These are phyloP conservation scores for Rhagoletis pomonella DNA, from an alignment of 1,140 invertebrate genomes.

Conservation along the genomic window DNA sequence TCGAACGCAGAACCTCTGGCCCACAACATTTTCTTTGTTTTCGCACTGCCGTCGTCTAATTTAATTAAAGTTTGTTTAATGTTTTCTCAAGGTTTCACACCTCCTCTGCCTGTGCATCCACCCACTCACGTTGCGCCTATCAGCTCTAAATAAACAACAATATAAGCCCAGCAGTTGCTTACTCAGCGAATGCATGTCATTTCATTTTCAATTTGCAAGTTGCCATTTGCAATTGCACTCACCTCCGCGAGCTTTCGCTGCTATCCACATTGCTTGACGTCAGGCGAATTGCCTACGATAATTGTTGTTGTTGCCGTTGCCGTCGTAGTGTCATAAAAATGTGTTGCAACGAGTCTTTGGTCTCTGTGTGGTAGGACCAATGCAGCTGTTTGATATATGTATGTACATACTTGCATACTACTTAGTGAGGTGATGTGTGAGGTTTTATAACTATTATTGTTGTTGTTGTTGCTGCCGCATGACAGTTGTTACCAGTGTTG, in stretches of 20 bases:
- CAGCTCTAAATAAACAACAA: not conserved
- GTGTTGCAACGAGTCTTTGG: not conserved
- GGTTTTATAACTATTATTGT: slow-evolving; percentile 15
- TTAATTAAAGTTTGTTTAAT: slow-evolving; percentile 54
- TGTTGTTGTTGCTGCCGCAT: slow-evolving; percentile 33
- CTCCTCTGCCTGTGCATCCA: too few species aligned
- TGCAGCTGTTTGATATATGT: not conserved
- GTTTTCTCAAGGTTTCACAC: slow-evolving; percentile 46
- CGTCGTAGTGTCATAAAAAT: slow-evolving; percentile 4
- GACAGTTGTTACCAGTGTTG: slow-evolving; percentile 16
- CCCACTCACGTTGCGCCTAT: not conserved
- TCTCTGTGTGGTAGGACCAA: not conserved
- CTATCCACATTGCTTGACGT: not conserved
- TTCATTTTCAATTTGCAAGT: slow-evolving; percentile 43
- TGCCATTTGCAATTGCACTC: not conserved
- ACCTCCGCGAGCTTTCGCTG: not conserved
- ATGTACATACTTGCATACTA: not conserved
- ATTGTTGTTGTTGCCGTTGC: slow-evolving; percentile 22
- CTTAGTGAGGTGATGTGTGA: not conserved
- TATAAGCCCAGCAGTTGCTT: not conserved
- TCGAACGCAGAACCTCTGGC: not conserved
- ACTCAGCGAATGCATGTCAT: slow-evolving; percentile 28
- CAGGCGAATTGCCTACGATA: not conserved
- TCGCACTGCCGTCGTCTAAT: slow-evolving; percentile 30
- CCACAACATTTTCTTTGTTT: slow-evolving; percentile 1